Evolutionary conservation across 1,140 invertebrate species (phyloP).

Genomic region (Diorhabda elongata): DNA sequence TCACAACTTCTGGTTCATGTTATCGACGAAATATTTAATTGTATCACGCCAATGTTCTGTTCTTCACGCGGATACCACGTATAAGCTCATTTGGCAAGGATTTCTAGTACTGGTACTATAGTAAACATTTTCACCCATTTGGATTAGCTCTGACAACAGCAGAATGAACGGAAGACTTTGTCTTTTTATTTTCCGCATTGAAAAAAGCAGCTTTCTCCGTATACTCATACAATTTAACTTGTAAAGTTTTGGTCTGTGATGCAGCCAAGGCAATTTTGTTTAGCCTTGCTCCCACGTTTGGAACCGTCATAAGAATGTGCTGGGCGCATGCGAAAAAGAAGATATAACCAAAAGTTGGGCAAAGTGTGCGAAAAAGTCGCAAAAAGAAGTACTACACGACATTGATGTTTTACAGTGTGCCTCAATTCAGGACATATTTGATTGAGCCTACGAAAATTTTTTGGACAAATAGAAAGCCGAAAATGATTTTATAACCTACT

Average conservation of each 20-base stretch:
- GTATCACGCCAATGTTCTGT: too few species aligned
- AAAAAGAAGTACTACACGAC: background rate
- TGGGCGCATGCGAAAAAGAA: slow-evolving; percentile 18
- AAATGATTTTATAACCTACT: too few species aligned
- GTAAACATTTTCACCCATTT: slow-evolving; percentile 5
- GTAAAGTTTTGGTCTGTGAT: background rate
- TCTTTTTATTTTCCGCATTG: slow-evolving; percentile 4
- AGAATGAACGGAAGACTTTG: background rate
- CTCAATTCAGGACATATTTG: too few species aligned
- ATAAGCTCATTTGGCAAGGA: background rate
- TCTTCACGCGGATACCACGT: too few species aligned
- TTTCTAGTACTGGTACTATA: slow-evolving; percentile 6
- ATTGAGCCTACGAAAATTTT: too few species aligned
- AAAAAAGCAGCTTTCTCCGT: slow-evolving; percentile 10
- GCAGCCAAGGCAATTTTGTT: slow-evolving; percentile 12
- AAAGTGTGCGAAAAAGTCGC: slow-evolving; percentile 1
- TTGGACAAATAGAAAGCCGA: too few species aligned
- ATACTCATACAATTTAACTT: slow-evolving; percentile 4
- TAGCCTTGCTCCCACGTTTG: background rate
- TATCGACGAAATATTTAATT: too few species aligned
- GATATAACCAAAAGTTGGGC: slow-evolving; percentile 9
- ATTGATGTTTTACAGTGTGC: too few species aligned
- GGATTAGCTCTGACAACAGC: slow-evolving; percentile 9
- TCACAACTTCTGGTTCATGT: too few species aligned
- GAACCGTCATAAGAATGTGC: slow-evolving; percentile 10